Evolutionary conservation across 1,140 invertebrate species (phyloP).

Genomic region (Colletes gigas): DNA sequence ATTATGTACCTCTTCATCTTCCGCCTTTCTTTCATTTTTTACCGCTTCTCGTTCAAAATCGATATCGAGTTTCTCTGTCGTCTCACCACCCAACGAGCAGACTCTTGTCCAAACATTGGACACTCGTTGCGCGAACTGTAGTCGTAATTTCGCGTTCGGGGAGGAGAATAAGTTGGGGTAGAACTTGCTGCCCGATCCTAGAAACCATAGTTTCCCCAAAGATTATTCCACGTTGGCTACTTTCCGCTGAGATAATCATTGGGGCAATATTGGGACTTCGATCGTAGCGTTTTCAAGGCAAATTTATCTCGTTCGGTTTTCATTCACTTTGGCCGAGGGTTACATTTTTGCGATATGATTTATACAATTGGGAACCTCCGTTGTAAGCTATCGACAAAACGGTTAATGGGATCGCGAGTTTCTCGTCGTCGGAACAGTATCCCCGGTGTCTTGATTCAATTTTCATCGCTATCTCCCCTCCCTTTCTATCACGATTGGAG

Average conservation of each 20-base stretch:
- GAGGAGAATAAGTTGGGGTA: not conserved
- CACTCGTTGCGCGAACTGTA: conserved; percentile 30
- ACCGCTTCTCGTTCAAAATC: conserved; percentile 8
- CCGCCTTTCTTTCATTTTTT: not conserved
- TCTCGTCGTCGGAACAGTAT: not conserved
- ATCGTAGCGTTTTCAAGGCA: too few relatives aligned
- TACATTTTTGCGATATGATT: too few relatives aligned
- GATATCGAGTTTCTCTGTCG: conserved; percentile 36
- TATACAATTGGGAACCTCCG: too few relatives aligned
- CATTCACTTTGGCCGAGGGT: too few relatives aligned
- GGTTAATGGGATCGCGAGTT: not conserved
- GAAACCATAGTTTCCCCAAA: not conserved
- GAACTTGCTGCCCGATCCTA: not conserved
- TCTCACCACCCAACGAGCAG: conserved; percentile 27
- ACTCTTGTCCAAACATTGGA: conserved; percentile 31
- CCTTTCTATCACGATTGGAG: not conserved
- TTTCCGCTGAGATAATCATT: not conserved
- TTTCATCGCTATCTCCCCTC: too few relatives aligned
- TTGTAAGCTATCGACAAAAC: not conserved
- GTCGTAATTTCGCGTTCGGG: conserved; percentile 23
- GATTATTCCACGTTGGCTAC: conserved; percentile 7
- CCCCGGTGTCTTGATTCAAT: not conserved
- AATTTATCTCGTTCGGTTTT: too few relatives aligned
- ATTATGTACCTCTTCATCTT: conserved; percentile 2
- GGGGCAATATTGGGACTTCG: conserved; percentile 1